Evolutionary conservation across 92 coral and sea anemone species (phyloP).

Genomic region (Heteractis magnifica): DNA sequence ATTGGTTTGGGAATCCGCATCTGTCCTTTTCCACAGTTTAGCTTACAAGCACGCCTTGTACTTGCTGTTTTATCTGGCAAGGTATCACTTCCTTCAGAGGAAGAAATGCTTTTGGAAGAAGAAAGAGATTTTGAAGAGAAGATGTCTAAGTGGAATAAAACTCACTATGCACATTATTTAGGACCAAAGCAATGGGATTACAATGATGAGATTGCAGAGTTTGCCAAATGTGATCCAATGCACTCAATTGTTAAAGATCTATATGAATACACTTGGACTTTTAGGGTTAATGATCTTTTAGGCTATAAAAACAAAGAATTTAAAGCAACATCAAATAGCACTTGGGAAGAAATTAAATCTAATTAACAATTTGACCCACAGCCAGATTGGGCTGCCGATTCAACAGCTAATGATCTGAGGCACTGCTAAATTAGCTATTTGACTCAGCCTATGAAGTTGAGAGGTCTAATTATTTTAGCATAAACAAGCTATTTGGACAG

Average conservation of each 20-base stretch:
- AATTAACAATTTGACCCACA: not conserved
- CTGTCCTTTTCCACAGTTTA: constrained; percentile 79
- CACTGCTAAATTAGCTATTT: too few species aligned
- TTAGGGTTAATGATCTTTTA: constrained; percentile 39
- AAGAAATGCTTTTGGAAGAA: constrained; percentile 70
- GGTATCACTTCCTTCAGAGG: constrained; percentile 51
- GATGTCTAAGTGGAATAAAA: constrained; percentile 46
- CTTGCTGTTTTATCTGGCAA: constrained; percentile 62
- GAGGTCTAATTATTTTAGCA: too few species aligned
- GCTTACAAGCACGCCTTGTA: constrained; percentile 65
- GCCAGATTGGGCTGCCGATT: not conserved
- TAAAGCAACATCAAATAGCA: constrained; percentile 35
- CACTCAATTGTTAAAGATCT: constrained; percentile 39
- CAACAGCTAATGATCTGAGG: not conserved
- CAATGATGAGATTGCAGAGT: constrained; percentile 47
- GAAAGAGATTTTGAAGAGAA: constrained; percentile 59
- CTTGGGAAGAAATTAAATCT: constrained; percentile 6
- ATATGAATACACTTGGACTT: constrained; percentile 33
- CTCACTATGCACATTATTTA: constrained; percentile 63
- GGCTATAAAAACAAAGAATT: constrained; percentile 47
- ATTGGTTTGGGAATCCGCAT: constrained; percentile 65
- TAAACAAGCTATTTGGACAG: too few species aligned
- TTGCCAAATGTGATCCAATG: constrained; percentile 60
- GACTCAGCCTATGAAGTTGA: too few species aligned
- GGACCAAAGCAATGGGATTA: constrained; percentile 70